Conservation (phyloP, 2,113 vertebrate genomes). For the Brachyistius frenatus region DNA sequence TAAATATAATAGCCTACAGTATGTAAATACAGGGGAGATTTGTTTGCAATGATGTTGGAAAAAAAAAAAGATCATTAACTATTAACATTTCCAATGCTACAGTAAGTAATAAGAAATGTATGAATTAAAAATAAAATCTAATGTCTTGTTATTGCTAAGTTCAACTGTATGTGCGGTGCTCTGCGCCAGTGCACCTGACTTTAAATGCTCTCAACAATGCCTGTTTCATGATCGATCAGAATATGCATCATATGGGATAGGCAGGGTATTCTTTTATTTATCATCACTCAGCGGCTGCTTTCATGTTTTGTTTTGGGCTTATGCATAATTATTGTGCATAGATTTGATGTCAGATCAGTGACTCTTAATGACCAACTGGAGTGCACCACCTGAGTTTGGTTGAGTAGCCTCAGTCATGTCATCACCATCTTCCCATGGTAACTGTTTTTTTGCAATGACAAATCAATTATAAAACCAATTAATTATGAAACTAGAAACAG, state of each 20-base stretch:
- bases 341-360: neutral
- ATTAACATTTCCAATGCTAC: neutral
- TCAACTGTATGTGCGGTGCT: neutral
- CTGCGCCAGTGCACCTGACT: neutral
- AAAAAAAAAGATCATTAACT: neutral
- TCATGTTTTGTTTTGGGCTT: neutral
- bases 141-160: neutral
- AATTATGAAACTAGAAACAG: neutral
- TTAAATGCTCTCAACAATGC: neutral
- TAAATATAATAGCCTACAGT: neutral
- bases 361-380: neutral
- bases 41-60: neutral
- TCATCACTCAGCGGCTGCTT: neutral
- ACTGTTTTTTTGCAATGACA: neutral
- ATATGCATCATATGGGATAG: neutral
- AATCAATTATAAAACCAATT: neutral
- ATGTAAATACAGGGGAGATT: neutral
- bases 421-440: neutral
- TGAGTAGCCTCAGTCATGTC: neutral
- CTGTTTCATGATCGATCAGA: neutral
- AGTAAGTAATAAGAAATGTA: neutral
- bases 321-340: neutral
- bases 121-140: neutral
- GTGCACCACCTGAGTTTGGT: conserved; percentile 1
- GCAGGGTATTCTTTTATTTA: neutral